Evolutionary conservation across 1,140 invertebrate genomes (phyloP), one percentile per base, ranked within the genome.

Genomic region (Nylanderia fulva): DNA sequence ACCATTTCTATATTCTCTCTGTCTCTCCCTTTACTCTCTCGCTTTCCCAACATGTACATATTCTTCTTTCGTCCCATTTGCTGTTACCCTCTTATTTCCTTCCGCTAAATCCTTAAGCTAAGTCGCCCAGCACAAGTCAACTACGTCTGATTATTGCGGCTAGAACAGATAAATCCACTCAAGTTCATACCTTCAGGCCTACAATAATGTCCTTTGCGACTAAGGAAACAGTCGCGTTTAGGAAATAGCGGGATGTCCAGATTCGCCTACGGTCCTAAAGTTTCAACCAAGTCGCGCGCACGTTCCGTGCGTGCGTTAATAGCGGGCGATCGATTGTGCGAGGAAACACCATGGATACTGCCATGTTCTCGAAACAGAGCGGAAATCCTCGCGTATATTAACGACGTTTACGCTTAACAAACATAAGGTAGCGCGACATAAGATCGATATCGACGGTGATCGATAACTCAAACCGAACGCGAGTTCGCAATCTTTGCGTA

Each of bases 91-190:
- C 64, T 27, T 13, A 1, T 29, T 39, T 24, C 24, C 45, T 58
- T 60, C 4, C 69, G 13, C 33, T 58, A 45, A 77, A 61, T 36
- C 39, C 18, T 45, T 85, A 63, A n/a, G 76, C 60, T 48, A 48
- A 48, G 15, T 48, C 61, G 56, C 39, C 48, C 8, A 56, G 52
- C 45, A 4, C 36, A 58, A 84, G 86, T 74, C 54, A 82, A 89
- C 91, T 82, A 88, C 85, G 83, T 66, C 90, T 90, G 90, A 92
- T 92, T 91, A 93, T 91, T 90, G 90, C 88, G 86, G 68, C 64
- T 76, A 58, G 82, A 82, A 90, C 89, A 92, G 91, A 92, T 92
- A 91, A 90, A 91, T 90, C 90, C 77, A 86, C 85, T 91, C 91
- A 91, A 33, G 92, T 91, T 89, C 84, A 88, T 18, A n/a, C 82